Evolutionary conservation across 2,888 invertebrate genomes (phyloP).

Genomic region (Pardosa pseudoannulata): DNA sequence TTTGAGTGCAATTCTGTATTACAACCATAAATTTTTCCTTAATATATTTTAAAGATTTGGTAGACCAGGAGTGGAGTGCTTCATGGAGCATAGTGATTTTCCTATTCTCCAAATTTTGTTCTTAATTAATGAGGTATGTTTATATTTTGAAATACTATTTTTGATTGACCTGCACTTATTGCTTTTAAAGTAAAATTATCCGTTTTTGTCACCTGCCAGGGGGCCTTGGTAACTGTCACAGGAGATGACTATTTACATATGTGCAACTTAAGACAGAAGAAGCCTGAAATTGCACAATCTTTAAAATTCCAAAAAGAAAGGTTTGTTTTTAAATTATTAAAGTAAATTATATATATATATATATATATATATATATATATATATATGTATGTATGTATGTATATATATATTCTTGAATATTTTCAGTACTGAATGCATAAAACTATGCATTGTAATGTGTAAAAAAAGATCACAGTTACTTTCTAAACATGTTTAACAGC

Average conservation of each 20-base stretch:
- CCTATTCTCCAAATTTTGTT: conserved; percentile 94
- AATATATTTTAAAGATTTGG: conserved; percentile 96
- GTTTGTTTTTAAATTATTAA: too few relatives aligned
- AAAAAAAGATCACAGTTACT: too few relatives aligned
- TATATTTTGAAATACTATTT: neutral
- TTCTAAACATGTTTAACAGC: too few relatives aligned
- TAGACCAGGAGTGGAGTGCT: conserved; percentile 96
- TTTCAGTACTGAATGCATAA: too few relatives aligned
- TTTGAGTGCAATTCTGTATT: too few relatives aligned
- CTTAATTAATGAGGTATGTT: conserved; percentile 89
- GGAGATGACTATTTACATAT: conserved; percentile 97
- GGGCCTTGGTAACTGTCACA: conserved; percentile 94
- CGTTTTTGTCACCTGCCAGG: conserved; percentile 78
- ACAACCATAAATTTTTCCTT: too few relatives aligned
- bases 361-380: too few relatives aligned
- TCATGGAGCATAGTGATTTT: conserved; percentile 86
- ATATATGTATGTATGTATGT: too few relatives aligned
- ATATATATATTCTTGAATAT: too few relatives aligned
- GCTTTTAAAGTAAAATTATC: neutral
- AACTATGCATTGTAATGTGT: too few relatives aligned
- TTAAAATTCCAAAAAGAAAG: conserved; percentile 98
- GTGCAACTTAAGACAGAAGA: conserved; percentile 97
- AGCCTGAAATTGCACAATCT: conserved; percentile 95
- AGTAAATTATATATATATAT: too few relatives aligned
- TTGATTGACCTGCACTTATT: neutral